Evolutionary conservation across 37 sponge, comb jelly and placozoan genomes (phyloP).

Genomic region (Chondrilla cf. caribensis): DNA sequence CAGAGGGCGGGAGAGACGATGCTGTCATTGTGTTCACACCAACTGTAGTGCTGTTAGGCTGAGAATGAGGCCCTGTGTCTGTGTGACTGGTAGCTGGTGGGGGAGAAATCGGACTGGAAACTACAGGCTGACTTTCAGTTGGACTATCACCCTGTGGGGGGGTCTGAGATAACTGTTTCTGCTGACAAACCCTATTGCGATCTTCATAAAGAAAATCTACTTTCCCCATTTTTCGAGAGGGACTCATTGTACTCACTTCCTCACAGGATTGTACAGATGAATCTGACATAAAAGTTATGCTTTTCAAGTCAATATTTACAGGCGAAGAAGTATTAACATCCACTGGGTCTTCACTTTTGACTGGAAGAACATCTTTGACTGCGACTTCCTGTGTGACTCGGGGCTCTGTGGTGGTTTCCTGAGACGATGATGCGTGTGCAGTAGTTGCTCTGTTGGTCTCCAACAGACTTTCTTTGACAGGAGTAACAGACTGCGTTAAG

Average conservation of each 20-base stretch:
- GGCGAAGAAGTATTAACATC: too few relatives aligned
- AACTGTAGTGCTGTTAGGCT: neutral
- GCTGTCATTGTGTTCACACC: neutral
- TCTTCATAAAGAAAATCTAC: slow-evolving; percentile 7
- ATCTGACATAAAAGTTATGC: too few relatives aligned
- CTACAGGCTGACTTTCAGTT: neutral
- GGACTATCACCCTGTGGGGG: neutral
- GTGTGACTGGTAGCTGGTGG: neutral
- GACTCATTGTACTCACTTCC: too few relatives aligned
- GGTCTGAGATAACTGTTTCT: too few relatives aligned
- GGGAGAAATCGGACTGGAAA: neutral
- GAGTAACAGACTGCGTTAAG: neutral
- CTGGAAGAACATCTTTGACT: too few relatives aligned
- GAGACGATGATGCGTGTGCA: neutral
- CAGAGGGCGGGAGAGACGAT: too few relatives aligned
- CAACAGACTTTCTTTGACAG: neutral
- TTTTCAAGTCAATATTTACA: too few relatives aligned
- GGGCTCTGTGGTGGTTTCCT: neutral
- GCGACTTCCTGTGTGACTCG: too few relatives aligned
- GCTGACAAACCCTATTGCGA: too few relatives aligned
- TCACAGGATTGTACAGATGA: too few relatives aligned
- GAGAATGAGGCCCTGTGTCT: neutral
- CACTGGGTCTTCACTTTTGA: too few relatives aligned
- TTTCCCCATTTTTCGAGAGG: neutral
- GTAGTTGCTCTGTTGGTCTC: neutral